Evolutionary conservation across 1,140 invertebrate genomes (phyloP).

Genomic region (Telenomus remus): DNA sequence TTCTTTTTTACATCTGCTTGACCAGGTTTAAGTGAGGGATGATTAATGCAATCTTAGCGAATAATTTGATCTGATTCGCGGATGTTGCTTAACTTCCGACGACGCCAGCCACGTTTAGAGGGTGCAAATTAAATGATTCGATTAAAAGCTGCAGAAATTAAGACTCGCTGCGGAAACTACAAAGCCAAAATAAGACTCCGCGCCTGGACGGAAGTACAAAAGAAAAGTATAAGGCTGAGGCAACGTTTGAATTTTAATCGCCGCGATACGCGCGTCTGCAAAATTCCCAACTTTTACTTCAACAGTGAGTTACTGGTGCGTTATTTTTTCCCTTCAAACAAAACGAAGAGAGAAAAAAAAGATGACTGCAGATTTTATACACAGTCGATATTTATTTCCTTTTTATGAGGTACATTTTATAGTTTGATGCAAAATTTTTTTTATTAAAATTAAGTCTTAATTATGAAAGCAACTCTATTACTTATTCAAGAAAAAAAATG

Average conservation of each 20-base stretch:
- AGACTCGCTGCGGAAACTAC: constrained; percentile 64
- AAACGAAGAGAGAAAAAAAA: too few species aligned
- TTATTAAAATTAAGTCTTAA: too few species aligned
- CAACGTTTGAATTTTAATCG: constrained; percentile 68
- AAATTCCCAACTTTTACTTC: constrained; percentile 56
- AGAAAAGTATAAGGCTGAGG: constrained; percentile 6
- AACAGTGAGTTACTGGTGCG: constrained; percentile 14
- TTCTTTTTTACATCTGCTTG: neutral
- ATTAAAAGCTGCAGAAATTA: constrained; percentile 69
- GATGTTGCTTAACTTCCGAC: constrained; percentile 67
- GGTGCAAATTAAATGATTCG: constrained; percentile 71
- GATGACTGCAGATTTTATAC: too few species aligned
- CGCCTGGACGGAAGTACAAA: constrained; percentile 12
- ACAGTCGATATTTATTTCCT: too few species aligned
- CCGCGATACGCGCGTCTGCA: constrained; percentile 46
- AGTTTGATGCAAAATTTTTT: too few species aligned
- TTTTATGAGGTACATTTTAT: too few species aligned
- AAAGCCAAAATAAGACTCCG: constrained; percentile 61
- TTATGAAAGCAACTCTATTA: too few species aligned
- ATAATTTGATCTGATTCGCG: constrained; percentile 68
- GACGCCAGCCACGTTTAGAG: constrained; percentile 61
- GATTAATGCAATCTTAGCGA: constrained; percentile 67
- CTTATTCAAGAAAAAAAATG: too few species aligned
- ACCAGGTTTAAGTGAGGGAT: constrained; percentile 60
- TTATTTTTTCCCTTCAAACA: too few species aligned